phyloP scores from a whole-genome alignment of 2,797 vertebrate genomes.

The Parauchenoglanis ngamensis region DNA sequence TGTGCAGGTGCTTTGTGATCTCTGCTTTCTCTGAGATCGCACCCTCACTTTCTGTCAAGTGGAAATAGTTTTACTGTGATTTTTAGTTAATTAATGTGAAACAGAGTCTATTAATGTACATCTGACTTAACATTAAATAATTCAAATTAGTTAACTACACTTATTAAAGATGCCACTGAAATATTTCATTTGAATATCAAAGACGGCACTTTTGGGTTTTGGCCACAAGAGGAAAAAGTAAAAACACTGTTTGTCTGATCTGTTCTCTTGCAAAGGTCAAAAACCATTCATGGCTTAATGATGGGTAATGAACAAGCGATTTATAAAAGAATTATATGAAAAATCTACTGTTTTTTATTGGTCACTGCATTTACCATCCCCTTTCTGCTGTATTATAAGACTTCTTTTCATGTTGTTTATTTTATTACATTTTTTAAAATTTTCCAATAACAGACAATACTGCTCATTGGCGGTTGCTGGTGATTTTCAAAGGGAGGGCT shows the following conservation, averaged over 20 bases:
- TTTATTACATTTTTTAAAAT: neutral
- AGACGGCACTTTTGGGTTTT: neutral
- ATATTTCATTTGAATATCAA: neutral
- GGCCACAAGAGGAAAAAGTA: neutral
- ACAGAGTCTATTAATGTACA: neutral
- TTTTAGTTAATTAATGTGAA: neutral
- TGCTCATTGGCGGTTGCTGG: too few relatives aligned
- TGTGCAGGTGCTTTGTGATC: neutral
- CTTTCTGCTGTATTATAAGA: neutral
- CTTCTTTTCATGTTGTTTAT: neutral
- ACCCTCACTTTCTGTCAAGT: neutral
- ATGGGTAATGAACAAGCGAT: neutral
- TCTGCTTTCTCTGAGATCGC: neutral
- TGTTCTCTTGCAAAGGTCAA: neutral
- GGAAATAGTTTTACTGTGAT: neutral
- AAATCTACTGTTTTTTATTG: neutral
- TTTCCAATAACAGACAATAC: neutral
- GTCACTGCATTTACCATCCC: neutral
- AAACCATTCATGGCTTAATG: neutral
- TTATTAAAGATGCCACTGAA: neutral
- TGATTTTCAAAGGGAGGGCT: too few relatives aligned
- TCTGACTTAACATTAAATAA: neutral
- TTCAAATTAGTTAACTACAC: neutral
- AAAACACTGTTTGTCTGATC: neutral
- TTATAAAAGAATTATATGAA: neutral